Conservation (phyloP, 2,888 invertebrate species). For the Drosophila pseudotalamancana region DNA sequence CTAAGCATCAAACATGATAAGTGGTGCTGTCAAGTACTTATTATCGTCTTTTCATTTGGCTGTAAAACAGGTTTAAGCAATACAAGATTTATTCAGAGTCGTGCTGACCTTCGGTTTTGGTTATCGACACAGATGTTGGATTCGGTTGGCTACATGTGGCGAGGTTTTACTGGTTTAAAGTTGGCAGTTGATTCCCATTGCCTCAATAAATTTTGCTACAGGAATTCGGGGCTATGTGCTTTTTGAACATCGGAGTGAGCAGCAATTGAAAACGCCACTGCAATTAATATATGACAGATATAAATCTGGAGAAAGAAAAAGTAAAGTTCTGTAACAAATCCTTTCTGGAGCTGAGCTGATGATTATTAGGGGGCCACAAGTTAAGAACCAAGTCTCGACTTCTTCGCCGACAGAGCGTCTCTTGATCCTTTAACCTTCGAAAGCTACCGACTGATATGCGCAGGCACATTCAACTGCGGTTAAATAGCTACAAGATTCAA, state of each 20-base stretch:
- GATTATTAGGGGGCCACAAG: neutral
- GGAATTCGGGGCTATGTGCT: slow-evolving; percentile 28
- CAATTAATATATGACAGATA: slow-evolving; percentile 41
- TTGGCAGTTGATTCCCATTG: slow-evolving; percentile 80
- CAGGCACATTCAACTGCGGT: slow-evolving; percentile 69
- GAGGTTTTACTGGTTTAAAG: slow-evolving; percentile 68
- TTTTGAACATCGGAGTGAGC: slow-evolving; percentile 29
- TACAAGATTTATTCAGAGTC: slow-evolving; percentile 51
- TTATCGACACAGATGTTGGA: slow-evolving; percentile 15
- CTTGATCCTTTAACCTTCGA: slow-evolving; percentile 1
- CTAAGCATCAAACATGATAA: neutral
- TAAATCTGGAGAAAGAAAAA: slow-evolving; percentile 10
- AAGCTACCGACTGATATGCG: slow-evolving; percentile 37
- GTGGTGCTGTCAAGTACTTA: neutral
- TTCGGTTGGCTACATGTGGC: slow-evolving; percentile 33
- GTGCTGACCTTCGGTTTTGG: slow-evolving; percentile 59
- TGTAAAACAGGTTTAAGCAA: slow-evolving; percentile 66
- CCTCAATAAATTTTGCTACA: slow-evolving; percentile 74
- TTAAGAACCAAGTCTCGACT: slow-evolving; percentile 11
- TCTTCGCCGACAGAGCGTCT: slow-evolving; percentile 17
- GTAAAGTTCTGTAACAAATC: slow-evolving; percentile 32
- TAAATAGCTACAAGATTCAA: slow-evolving; percentile 62
- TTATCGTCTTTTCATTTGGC: slow-evolving; percentile 29
- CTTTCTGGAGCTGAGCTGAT: slow-evolving; percentile 14
- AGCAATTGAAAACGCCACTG: slow-evolving; percentile 26